Conservation (phyloP, 1,140 invertebrate genomes). For the Zaprionus africanus region DNA sequence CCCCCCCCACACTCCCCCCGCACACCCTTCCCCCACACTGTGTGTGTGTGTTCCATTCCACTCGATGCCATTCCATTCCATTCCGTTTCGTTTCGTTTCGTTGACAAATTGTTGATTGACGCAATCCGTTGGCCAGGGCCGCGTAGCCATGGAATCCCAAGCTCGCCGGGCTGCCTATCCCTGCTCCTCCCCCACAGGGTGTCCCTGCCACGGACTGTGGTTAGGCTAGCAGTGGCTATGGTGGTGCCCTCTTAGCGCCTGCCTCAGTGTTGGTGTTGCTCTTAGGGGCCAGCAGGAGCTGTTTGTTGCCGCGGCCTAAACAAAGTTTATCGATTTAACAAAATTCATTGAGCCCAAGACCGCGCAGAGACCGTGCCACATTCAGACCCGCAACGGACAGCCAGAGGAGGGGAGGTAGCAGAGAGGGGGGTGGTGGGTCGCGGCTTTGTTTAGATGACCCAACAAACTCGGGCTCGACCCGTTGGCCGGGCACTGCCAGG, state of each 20-base stretch:
- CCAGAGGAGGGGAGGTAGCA: not conserved
- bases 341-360: slow-evolving; percentile 68
- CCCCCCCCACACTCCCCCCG: no score
- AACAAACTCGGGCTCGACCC: slow-evolving; percentile 69
- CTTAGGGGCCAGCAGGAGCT: slow-evolving; percentile 40
- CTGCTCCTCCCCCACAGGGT: not conserved
- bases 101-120: slow-evolving; percentile 80
- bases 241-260: slow-evolving; percentile 19
- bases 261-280: slow-evolving; percentile 24
- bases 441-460: slow-evolving; percentile 79
- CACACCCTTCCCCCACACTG: not conserved
- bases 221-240: slow-evolving; percentile 33
- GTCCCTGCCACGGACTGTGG: slow-evolving; percentile 33
- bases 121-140: slow-evolving; percentile 59
- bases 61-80: not conserved
- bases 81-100: slow-evolving; percentile 17
- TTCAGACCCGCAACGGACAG: slow-evolving; percentile 40
- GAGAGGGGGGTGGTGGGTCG: not conserved
- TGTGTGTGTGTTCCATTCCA: slow-evolving; percentile 13
- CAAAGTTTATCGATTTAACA: slow-evolving; percentile 83
- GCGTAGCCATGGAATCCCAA: slow-evolving; percentile 66
- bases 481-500: slow-evolving; percentile 53
- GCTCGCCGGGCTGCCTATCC: not conserved
- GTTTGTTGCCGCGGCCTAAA: slow-evolving; percentile 77
- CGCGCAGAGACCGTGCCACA: slow-evolving; percentile 71